Base-by-base conservation (phyloP, 2,797 vertebrate species). In the Ptychobarbus kaznakovi region DNA sequence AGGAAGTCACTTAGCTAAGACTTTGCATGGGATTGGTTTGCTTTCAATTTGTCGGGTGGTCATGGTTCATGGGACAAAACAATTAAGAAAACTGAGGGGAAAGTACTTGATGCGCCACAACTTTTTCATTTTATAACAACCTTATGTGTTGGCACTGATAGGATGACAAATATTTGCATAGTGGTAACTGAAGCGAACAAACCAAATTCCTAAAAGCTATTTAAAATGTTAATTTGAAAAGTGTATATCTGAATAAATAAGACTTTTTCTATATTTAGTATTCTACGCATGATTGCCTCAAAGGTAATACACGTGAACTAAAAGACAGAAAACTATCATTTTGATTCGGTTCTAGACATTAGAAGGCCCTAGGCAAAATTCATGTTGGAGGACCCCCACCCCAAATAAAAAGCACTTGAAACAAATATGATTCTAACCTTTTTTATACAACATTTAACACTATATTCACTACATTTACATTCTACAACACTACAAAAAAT, bases 61-160 rank as follows among this genome's bases (percentile, higher is more conserved):
- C 70, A 70, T 46, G 63, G 63, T 81, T 84, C 58, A 72, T 18
- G 35, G 28, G 38, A 85, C 18, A 81, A 84, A 81, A 80, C 20
- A 85, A 87, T 80, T 85, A 80, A 61, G 77, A 80, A 73, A 85
- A 80, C 53, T 38, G 68, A 51, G 68, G 11, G 18, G 68, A 32
- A 46, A 72, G 42, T 65, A 40, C 73, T 74, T 85, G 68, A 80
- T 85, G 42, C 77, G 40, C 56, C 68, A 40, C 53, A 85, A 80
- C 65, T 28, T 85, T 80, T 80, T 28, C 69, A 80, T 80, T 80
- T 63, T 46, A 72, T 46, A 63, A 22, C 40, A 85, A 35, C 63
- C 66, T 69, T 42, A 46, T 79, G 38, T 61, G 66, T 72, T 58
- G 28, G 20, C 13, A 18, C 56, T 73, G 68, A 85, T 80, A 73